Evolutionary conservation across 2,113 vertebrate genomes (phyloP).

Genomic region (Bungarus multicinctus): DNA sequence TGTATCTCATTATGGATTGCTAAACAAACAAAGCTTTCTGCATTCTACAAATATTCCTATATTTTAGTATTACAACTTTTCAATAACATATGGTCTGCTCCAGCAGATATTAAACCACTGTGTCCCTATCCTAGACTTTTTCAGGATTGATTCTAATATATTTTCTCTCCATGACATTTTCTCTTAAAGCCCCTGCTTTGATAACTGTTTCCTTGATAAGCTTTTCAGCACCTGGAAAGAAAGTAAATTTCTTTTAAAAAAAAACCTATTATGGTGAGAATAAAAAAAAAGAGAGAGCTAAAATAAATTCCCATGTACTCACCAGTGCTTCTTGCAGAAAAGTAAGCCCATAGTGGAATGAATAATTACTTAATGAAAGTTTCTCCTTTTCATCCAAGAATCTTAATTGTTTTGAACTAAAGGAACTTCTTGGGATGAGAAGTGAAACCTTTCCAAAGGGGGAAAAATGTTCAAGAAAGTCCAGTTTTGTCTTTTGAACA

Average conservation of each 20-base stretch:
- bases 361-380: background rate
- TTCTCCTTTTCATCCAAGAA: background rate
- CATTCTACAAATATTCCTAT: background rate
- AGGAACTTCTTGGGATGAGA: background rate
- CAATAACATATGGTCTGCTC: background rate
- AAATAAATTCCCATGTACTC: background rate
- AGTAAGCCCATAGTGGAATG: background rate
- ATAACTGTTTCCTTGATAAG: background rate
- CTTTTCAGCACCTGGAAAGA: background rate
- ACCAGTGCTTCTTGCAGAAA: background rate
- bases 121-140: background rate
- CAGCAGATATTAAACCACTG: background rate
- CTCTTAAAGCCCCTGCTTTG: background rate
- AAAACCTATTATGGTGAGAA: too few species aligned
- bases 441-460: background rate
- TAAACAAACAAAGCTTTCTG: background rate
- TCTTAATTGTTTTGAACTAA: background rate
- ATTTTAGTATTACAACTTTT: background rate
- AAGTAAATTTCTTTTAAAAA: background rate
- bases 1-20: background rate
- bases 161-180: background rate
- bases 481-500: background rate
- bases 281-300: background rate
- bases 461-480: background rate
- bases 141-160: background rate